phyloP scores from a whole-genome alignment of 2,888 invertebrate genomes.

The Hybos culiciformis region DNA sequence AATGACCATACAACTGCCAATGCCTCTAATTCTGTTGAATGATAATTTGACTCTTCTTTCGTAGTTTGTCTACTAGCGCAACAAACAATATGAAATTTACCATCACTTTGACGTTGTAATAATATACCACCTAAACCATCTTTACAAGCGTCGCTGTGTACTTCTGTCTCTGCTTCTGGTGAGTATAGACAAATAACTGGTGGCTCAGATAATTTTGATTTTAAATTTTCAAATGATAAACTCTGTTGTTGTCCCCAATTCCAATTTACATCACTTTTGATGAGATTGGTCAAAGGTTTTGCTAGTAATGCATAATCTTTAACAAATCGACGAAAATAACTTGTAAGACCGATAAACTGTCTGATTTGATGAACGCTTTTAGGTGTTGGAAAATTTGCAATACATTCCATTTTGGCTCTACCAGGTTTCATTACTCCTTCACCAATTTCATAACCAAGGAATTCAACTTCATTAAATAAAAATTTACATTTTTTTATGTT shows the following conservation, averaged over 20 bases:
- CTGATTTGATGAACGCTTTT: conserved; percentile 19
- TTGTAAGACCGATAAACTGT: conserved; percentile 24
- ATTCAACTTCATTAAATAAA: background rate
- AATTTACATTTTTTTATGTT: background rate
- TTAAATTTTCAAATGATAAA: background rate
- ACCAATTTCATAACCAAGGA: background rate
- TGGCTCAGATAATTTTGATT: conserved; percentile 4
- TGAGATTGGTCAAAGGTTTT: conserved; percentile 17
- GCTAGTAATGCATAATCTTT: conserved; percentile 21
- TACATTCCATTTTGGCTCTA: conserved; percentile 18
- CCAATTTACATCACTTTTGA: background rate
- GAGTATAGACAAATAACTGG: conserved; percentile 7
- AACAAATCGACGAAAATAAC: conserved; percentile 27
- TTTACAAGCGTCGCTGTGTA: conserved; percentile 11
- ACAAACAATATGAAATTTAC: conserved; percentile 4
- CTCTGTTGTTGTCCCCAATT: background rate
- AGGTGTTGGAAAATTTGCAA: conserved; percentile 20
- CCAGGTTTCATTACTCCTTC: background rate
- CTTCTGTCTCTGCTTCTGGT: conserved; percentile 7
- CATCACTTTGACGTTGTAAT: conserved; percentile 8
- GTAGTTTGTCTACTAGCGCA: conserved; percentile 11
- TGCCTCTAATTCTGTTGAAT: conserved; percentile 10
- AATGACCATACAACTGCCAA: conserved; percentile 10
- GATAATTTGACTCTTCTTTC: conserved; percentile 9
- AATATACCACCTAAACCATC: conserved; percentile 8